Evolutionary conservation across 2,888 invertebrate species (phyloP).

Genomic region (Pollenia amentaria): DNA sequence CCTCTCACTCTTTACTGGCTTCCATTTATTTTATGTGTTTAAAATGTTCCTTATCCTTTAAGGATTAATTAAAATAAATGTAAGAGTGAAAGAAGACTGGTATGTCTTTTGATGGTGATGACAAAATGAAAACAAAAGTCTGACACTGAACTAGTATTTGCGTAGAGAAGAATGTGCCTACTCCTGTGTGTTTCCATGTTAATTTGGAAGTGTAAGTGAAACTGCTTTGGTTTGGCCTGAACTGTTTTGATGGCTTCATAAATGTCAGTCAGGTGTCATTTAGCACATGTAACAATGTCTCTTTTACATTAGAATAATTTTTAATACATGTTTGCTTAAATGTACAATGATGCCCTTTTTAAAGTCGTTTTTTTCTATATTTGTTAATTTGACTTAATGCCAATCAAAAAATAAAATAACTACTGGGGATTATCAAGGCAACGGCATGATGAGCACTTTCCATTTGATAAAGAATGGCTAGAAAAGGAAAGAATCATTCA

Average conservation of each 20-base stretch:
- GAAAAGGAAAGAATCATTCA: conserved; percentile 24
- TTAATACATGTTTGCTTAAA: conserved; percentile 42
- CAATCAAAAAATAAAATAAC: conserved; percentile 71
- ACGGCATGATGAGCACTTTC: conserved; percentile 5
- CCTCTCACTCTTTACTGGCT: background rate
- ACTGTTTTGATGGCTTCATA: conserved; percentile 67
- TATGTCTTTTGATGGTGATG: conserved; percentile 43
- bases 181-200: background rate
- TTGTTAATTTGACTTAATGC: conserved; percentile 68
- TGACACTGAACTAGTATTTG: conserved; percentile 37
- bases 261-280: conserved; percentile 76
- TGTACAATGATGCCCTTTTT: conserved; percentile 42
- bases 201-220: conserved; percentile 52
- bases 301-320: conserved; percentile 56
- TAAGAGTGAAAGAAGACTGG: conserved; percentile 20
- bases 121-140: conserved; percentile 64
- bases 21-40: background rate
- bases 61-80: conserved; percentile 49
- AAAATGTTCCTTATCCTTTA: conserved; percentile 48
- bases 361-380: conserved; percentile 21
- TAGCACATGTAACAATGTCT: conserved; percentile 69
- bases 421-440: conserved; percentile 57
- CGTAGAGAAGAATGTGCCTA: background rate
- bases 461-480: background rate
- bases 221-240: background rate